Base-by-base conservation (phyloP, 2,888 invertebrate genomes). In the Phalera bucephala region DNA sequence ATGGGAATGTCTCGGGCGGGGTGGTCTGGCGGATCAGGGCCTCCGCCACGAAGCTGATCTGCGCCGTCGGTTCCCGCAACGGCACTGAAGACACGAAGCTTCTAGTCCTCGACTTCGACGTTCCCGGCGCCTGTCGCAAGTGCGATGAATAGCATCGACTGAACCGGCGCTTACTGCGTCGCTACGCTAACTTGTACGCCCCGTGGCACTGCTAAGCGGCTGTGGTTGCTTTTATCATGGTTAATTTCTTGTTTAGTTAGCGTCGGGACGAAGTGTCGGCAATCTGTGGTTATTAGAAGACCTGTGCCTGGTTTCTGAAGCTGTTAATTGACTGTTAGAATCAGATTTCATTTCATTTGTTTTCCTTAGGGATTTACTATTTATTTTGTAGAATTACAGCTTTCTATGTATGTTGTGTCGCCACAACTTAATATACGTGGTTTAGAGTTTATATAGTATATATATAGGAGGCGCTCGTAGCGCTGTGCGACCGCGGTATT, bases 11-110 rank as follows among this genome's bases (percentile, higher is more conserved):
- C 1, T 96, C 97, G 28, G 99, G 99, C 1, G 99, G 99, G 28
- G 99, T 99, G 11, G 99, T 99, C 8, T 99, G 99, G 99, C 93
- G 99, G 30, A 98, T 99, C 50, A 86, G 92, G 11, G 98, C 99
- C 34, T 98, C 96, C 64, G 96, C 98, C 71, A 99, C 99, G 11
- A 98, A 98, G 82, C 92, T 99, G 46, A 97, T 99, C 31, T 99
- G 99, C 85, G 99, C 99, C 2, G 99, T 99, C 10, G 99, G 99
- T 39, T 99, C 98, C 52, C 93, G 99, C 21, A 99, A 99, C 75
- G 99, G 99, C 37, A 99, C 99, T 3, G 99, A 99, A 88, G 99
- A 99, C 86, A 99, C 99, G 5, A 99, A 99, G 83, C 93, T 99
- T 19, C 93, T 99, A 65, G 98, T 99, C 21, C 91, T 99, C 53